A percentile compares a stretch with the other conserved stretches of the same genome.
Conservation (phyloP, 2,113 vertebrate genomes). For the Donacobius atricapilla region DNA sequence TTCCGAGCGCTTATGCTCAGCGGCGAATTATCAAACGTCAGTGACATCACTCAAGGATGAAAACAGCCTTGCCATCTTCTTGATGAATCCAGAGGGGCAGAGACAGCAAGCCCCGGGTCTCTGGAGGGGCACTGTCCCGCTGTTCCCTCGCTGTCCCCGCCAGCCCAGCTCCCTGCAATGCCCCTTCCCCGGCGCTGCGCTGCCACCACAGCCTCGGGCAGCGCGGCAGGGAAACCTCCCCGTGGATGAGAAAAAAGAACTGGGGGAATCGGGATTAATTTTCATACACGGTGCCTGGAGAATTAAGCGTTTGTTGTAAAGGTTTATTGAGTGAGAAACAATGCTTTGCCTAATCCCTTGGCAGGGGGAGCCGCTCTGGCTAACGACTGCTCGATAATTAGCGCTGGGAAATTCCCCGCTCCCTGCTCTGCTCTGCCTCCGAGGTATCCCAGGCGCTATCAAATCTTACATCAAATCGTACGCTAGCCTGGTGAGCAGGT, state of each 20-base stretch:
- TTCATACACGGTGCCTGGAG: background rate
- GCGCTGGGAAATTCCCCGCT: background rate
- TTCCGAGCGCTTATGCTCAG: background rate
- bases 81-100: background rate
- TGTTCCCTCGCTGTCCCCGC: background rate
- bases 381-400: background rate
- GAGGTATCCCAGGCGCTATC: background rate
- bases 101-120: background rate
- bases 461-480: background rate
- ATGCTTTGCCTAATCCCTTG: constrained; percentile 5
- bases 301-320: background rate
- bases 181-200: background rate
- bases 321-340: constrained; percentile 17
- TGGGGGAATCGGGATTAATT: background rate
- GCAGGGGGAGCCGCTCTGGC: background rate
- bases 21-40: background rate
- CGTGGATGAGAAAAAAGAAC: fast-evolving
- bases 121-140: background rate
- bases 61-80: background rate
- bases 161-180: background rate
- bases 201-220: background rate
- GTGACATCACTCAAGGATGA: background rate
- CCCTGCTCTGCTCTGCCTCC: background rate
- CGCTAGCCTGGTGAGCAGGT: background rate
- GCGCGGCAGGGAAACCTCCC: background rate